A percentile compares a stretch with the other conserved stretches of the same genome.
phyloP scores from a whole-genome alignment of 2,113 vertebrate genomes.

The Leucopsar rothschildi region DNA sequence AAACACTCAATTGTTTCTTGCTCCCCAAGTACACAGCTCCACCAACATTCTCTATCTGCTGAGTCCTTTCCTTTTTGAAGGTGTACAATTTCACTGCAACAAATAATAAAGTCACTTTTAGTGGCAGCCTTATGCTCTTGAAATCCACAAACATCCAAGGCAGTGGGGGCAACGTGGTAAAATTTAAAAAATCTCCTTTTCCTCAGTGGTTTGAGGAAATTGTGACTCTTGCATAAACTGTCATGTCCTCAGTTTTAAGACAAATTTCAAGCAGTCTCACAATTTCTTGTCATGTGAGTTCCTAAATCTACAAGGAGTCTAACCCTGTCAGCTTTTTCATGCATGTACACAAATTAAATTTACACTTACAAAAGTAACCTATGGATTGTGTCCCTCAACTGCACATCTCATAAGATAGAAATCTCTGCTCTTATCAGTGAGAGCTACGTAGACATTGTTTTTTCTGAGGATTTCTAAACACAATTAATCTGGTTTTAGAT shows the following conservation, averaged over 20 bases:
- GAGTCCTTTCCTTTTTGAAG: not conserved
- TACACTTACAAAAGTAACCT: not conserved
- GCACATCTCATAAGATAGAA: not conserved
- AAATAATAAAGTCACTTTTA: not conserved
- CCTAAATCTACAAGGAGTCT: not conserved
- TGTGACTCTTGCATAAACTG: not conserved
- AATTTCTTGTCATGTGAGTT: not conserved
- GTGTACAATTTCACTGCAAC: not conserved
- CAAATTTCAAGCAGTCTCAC: not conserved
- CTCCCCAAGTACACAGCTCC: not conserved
- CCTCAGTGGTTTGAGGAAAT: not conserved
- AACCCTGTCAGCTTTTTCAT: not conserved
- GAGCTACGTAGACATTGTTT: not conserved
- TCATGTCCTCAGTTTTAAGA: not conserved
- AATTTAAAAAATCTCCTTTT: not conserved
- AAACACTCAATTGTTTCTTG: accelerated
- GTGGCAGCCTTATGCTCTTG: not conserved
- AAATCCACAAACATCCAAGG: not conserved
- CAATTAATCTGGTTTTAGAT: slow-evolving; percentile 22
- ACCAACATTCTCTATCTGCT: not conserved
- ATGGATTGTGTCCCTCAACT: not conserved
- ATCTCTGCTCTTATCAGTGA: not conserved
- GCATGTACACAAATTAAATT: not conserved
- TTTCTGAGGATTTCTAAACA: slow-evolving; percentile 7
- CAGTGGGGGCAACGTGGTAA: not conserved